Evolutionary conservation across 2,797 vertebrate genomes (phyloP).

Genomic region (Leucoraja ocellata): DNA sequence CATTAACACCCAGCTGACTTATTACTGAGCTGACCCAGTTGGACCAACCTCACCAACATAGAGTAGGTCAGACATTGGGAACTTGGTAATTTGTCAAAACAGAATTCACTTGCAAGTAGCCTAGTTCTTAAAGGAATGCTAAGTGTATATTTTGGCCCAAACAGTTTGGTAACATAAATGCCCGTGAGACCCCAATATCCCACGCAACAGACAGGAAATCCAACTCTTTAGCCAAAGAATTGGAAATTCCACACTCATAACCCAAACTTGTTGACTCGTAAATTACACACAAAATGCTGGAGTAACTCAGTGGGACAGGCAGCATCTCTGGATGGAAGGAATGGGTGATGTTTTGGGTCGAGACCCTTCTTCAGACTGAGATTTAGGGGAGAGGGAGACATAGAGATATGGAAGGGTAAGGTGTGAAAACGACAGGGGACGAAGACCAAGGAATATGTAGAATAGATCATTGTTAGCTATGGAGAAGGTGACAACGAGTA

Average conservation of each 20-base stretch:
- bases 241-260: background rate
- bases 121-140: background rate
- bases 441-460: too few species aligned
- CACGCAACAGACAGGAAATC: background rate
- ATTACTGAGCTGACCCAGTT: background rate
- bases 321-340: too few species aligned
- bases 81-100: background rate
- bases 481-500: too few species aligned
- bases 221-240: background rate
- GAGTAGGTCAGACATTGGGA: background rate
- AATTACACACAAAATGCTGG: background rate
- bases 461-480: too few species aligned
- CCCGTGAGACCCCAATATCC: background rate
- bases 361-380: too few species aligned
- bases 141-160: background rate
- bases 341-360: too few species aligned
- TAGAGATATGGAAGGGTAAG: too few species aligned
- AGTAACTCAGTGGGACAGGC: too few species aligned
- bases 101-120: background rate
- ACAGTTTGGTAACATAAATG: background rate
- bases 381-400: too few species aligned
- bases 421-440: too few species aligned
- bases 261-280: background rate
- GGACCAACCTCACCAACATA: background rate
- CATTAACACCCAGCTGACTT: background rate